Conservation (phyloP, 2,113 vertebrate genomes). For the Austrofundulus limnaeus region DNA sequence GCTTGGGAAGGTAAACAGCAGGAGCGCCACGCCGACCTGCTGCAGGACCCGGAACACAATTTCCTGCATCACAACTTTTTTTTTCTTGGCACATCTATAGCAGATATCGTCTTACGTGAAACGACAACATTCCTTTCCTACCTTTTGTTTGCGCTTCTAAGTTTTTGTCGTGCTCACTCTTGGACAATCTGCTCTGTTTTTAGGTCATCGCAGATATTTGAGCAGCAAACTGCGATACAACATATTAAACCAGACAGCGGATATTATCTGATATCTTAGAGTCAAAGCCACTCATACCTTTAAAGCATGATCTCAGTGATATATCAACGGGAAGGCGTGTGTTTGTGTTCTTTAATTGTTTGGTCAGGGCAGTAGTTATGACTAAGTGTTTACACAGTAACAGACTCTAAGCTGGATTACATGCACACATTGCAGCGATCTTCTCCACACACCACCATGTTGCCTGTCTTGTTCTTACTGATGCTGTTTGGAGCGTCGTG, state of each 20-base stretch:
- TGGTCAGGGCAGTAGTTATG: constrained; percentile 32
- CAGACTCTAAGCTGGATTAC: constrained; percentile 40
- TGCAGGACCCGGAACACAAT: constrained; percentile 1
- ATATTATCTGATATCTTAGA: neutral
- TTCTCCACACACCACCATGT: constrained; percentile 52
- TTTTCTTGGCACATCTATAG: neutral
- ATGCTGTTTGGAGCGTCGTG: constrained; percentile 61
- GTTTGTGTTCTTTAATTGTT: neutral
- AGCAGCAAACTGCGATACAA: constrained; percentile 1
- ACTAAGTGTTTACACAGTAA: constrained; percentile 7
- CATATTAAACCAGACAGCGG: no score
- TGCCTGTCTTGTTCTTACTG: constrained; percentile 46
- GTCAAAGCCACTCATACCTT: neutral
- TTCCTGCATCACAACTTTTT: neutral
- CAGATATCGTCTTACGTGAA: constrained; percentile 12
- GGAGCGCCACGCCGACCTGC: constrained; percentile 6
- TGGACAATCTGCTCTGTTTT: neutral
- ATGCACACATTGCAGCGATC: constrained; percentile 16
- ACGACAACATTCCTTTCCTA: constrained; percentile 33
- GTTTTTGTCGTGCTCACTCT: neutral
- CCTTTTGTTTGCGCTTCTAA: neutral
- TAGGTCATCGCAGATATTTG: constrained; percentile 6
- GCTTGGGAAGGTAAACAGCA: constrained; percentile 49
- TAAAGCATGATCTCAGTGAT: constrained; percentile 9
- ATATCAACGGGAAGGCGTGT: constrained; percentile 5